Evolutionary conservation across 2,113 vertebrate genomes (phyloP), one percentile per base, ranked within the genome.

Genomic region (Galeopterus variegatus): DNA sequence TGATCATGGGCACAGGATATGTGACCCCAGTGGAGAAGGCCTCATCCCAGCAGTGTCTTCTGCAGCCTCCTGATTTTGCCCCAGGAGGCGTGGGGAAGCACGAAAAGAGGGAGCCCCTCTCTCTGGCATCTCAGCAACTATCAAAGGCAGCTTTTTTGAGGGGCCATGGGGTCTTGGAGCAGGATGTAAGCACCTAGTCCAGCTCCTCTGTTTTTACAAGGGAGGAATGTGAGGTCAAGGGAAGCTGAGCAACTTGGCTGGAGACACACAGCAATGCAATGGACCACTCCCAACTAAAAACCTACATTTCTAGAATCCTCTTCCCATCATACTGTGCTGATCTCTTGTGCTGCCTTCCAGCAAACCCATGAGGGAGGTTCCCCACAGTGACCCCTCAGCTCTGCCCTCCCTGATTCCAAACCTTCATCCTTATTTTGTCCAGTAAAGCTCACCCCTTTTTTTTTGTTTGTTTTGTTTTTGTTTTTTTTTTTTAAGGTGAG

Each of bases 1-100:
- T 0, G 3, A 4, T 52, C 31, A 2, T 3, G 23, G 92, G 36
- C 13, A 5, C 0, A 9, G 76, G 75, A 8, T 19, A 6, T 2
- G 60, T 67, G 73, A 62, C 26, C 14, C 13, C 1, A 8, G 8
- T 3, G 45, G 65, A 79, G n/a, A 69, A 87, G 4, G 11, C 33
- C 65, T 64, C 72, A 67, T 18, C 50, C n/a, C 23, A 33, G 6
- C 54, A 26, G 50, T 41, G 48, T 86, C 58, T 56, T 54, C 69
- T 45, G 73, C 11, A 26, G 13, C 45, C 45, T 58, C 80, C 6
- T 3, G 17, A 70, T 26, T 94, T 2, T 4, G 81, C 58, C 56
- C 23, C 1, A 8, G 73, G 36, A 80, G 75, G 65, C 65, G 26
- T 18, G 6, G 36, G 60, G 79, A 9, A 48, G 24, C 19, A 33